Evolutionary conservation across 1,140 invertebrate genomes (phyloP).

Genomic region (Tetraneura akinire): DNA sequence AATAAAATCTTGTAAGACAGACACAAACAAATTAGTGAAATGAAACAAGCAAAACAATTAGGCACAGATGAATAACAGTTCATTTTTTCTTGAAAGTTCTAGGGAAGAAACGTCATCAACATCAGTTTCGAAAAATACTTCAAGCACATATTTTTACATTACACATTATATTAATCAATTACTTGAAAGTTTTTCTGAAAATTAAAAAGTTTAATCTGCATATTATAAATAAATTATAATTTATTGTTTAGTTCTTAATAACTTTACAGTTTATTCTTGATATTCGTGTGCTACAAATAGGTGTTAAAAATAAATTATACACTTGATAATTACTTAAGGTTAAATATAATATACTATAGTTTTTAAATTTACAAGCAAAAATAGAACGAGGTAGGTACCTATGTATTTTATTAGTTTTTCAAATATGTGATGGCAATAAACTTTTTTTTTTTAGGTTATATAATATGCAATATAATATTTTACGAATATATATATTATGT

Average conservation of each 20-base stretch:
- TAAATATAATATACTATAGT: too few species aligned
- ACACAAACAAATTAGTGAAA: constrained; percentile 17
- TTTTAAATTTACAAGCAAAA: too few species aligned
- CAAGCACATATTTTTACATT: not conserved
- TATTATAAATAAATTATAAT: constrained; percentile 29
- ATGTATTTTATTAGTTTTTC: too few species aligned
- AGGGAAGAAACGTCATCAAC: constrained; percentile 20
- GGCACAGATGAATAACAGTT: constrained; percentile 10
- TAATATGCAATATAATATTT: too few species aligned
- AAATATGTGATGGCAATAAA: too few species aligned
- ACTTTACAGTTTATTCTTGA: too few species aligned
- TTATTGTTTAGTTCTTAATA: not conserved
- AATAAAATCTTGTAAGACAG: not conserved
- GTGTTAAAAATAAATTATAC: not conserved
- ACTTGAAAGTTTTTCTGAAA: constrained; percentile 26
- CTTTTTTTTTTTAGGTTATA: too few species aligned
- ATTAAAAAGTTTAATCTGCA: constrained; percentile 28
- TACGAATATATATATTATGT: too few species aligned
- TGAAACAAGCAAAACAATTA: constrained; percentile 26
- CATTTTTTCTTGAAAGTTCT: not conserved
- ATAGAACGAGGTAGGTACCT: too few species aligned
- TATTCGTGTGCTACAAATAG: too few species aligned
- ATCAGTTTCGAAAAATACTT: constrained; percentile 37
- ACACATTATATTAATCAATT: constrained; percentile 37
- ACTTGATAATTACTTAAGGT: too few species aligned